These are phyloP conservation scores for Epirrhoe alternata DNA, from an alignment of 2,888 invertebrate species.

Conservation along the genomic window DNA sequence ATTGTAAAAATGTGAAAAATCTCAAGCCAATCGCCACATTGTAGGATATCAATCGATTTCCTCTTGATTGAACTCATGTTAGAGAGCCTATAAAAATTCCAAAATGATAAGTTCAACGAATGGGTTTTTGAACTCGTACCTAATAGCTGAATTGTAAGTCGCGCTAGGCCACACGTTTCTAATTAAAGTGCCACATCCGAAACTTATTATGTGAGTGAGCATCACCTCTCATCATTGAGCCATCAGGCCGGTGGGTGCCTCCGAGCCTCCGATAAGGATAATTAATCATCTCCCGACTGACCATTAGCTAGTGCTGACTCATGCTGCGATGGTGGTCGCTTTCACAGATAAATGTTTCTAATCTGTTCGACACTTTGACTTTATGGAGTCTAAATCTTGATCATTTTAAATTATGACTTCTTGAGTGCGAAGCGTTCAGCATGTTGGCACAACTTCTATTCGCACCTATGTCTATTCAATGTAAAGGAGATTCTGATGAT, in stretches of 20 bases:
- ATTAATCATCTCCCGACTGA: constrained; percentile 80
- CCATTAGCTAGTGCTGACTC: constrained; percentile 80
- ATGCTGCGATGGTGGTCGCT: constrained; percentile 66
- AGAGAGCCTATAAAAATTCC: too few relatives aligned
- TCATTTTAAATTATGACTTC: not conserved
- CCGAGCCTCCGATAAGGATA: constrained; percentile 67
- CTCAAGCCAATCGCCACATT: too few relatives aligned
- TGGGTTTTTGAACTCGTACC: not conserved
- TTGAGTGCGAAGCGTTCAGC: not conserved
- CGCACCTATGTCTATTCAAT: not conserved
- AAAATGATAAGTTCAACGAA: too few relatives aligned
- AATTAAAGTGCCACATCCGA: constrained; percentile 44
- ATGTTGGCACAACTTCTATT: not conserved
- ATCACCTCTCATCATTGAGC: constrained; percentile 75
- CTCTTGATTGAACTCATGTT: too few relatives aligned
- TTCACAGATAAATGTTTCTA: constrained; percentile 51
- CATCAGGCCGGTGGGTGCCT: constrained; percentile 68
- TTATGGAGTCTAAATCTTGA: constrained; percentile 7
- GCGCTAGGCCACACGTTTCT: too few relatives aligned
- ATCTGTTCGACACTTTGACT: constrained; percentile 44
- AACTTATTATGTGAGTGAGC: constrained; percentile 33
- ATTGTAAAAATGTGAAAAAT: too few relatives aligned
- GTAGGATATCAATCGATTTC: too few relatives aligned
- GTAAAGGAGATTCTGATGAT: not conserved
- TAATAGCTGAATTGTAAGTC: too few relatives aligned